These are phyloP conservation scores for Synchiropus splendidus DNA, from an alignment of 2,113 vertebrate species.

Conservation along the genomic window DNA sequence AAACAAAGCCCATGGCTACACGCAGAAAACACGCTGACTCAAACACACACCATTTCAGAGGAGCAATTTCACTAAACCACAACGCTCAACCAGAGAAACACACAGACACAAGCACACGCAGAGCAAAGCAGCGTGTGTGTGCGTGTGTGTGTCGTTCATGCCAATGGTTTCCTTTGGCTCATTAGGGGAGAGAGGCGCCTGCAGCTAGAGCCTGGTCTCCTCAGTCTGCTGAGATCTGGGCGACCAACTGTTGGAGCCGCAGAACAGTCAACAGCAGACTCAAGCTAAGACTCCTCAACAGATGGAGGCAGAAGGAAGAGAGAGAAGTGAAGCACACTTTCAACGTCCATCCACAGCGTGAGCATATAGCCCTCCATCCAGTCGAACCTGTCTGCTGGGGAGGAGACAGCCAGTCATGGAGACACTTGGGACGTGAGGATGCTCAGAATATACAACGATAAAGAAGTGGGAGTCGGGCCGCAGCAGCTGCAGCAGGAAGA, in stretches of 20 bases:
- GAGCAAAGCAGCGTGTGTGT: too few relatives aligned
- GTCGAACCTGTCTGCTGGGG: too few relatives aligned
- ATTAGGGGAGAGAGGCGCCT: slow-evolving; percentile 49
- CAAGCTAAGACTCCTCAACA: too few relatives aligned
- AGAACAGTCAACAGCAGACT: slow-evolving; percentile 34
- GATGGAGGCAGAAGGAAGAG: slow-evolving; percentile 12
- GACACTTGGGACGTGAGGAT: too few relatives aligned
- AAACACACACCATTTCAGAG: slow-evolving; percentile 31
- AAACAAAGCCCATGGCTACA: slow-evolving; percentile 31
- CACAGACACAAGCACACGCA: neutral
- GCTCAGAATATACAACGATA: too few relatives aligned
- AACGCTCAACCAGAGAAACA: slow-evolving; percentile 19
- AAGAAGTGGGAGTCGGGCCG: too few relatives aligned
- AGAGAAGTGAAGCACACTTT: slow-evolving; percentile 4
- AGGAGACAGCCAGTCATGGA: too few relatives aligned
- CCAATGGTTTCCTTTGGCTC: slow-evolving; percentile 43
- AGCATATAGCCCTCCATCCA: too few relatives aligned
- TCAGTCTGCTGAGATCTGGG: too few relatives aligned
- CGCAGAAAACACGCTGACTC: slow-evolving; percentile 33
- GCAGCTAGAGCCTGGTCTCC: slow-evolving; percentile 46
- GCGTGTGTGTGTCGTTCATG: slow-evolving; percentile 16
- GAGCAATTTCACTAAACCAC: slow-evolving; percentile 40
- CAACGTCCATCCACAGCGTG: too few relatives aligned
- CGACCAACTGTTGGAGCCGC: neutral
- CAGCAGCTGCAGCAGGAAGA: too few relatives aligned